phyloP scores from a whole-genome alignment of 2,113 vertebrate species.

The Lontra canadensis region DNA sequence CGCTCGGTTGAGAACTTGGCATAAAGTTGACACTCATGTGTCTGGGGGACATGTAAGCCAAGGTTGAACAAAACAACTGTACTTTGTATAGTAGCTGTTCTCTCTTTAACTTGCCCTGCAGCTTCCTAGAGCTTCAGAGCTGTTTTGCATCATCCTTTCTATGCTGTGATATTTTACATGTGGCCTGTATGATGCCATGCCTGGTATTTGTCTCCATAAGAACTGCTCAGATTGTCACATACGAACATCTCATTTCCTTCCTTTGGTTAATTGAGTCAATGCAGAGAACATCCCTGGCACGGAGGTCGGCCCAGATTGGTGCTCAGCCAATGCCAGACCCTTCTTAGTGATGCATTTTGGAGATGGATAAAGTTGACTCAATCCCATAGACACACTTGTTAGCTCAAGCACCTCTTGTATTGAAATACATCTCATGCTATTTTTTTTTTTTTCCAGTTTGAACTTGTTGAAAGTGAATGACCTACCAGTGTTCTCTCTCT shows the following conservation, averaged over 20 bases:
- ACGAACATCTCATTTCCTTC: background rate
- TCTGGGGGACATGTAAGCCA: background rate
- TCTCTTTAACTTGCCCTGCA: background rate
- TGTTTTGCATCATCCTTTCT: background rate
- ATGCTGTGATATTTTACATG: background rate
- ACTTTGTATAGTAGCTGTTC: background rate
- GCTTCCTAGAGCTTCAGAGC: background rate
- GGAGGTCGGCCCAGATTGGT: background rate
- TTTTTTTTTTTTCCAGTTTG: background rate
- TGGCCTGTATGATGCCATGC: background rate
- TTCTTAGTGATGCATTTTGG: background rate
- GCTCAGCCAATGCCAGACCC: background rate
- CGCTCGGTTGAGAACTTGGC: background rate
- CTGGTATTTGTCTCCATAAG: background rate
- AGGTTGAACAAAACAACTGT: background rate
- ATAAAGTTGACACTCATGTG: fast-evolving
- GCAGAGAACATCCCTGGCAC: background rate
- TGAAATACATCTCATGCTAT: background rate
- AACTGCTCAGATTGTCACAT: background rate
- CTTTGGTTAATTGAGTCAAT: background rate
- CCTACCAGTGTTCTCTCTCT: background rate
- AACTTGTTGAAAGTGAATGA: background rate
- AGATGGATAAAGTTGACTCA: background rate
- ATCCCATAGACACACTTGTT: background rate
- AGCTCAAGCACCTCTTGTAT: background rate